These are phyloP conservation scores for Bilobella aurantiaca DNA, from an alignment of 1,140 invertebrate species.

Conservation along the genomic window DNA sequence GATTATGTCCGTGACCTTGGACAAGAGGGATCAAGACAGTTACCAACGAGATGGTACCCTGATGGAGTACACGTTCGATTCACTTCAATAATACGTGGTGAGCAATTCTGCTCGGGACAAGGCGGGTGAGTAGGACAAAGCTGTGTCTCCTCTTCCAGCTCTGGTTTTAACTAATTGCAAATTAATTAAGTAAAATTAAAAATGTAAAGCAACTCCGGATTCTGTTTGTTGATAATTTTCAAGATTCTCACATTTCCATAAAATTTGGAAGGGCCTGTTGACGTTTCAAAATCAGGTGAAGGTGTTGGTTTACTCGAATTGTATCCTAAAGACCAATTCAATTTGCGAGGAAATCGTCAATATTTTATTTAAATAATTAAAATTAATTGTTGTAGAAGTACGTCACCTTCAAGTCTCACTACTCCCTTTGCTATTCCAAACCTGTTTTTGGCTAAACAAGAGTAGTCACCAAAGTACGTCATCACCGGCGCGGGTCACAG, in stretches of 20 bases:
- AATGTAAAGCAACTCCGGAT: slow-evolving; percentile 27
- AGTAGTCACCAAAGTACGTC: slow-evolving; percentile 60
- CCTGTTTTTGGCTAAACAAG: slow-evolving; percentile 73
- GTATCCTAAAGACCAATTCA: too few relatives aligned
- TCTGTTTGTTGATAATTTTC: too few relatives aligned
- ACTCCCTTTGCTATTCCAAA: slow-evolving; percentile 63
- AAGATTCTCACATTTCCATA: too few relatives aligned
- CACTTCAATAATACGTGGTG: slow-evolving; percentile 18
- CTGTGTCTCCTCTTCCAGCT: slow-evolving; percentile 47
- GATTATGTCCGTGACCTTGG: background rate
- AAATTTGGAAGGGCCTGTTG: too few relatives aligned
- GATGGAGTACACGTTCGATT: slow-evolving; percentile 31
- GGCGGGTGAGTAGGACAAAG: slow-evolving; percentile 53
- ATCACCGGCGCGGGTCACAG: slow-evolving; percentile 54
- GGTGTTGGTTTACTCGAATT: too few relatives aligned
- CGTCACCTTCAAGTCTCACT: slow-evolving; percentile 58
- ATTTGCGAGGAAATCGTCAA: background rate
- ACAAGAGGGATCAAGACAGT: background rate
- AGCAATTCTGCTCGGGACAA: slow-evolving; percentile 27
- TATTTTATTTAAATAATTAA: background rate
- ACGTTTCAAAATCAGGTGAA: too few relatives aligned
- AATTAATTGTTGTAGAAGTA: background rate
- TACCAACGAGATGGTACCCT: slow-evolving; percentile 28
- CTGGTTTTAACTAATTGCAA: slow-evolving; percentile 37
- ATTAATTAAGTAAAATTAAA: background rate